Percentiles rank a stretch among this genome's conserved stretches.
Evolutionary conservation across 2,888 invertebrate species (phyloP).

Genomic region (Atethmia centrago): DNA sequence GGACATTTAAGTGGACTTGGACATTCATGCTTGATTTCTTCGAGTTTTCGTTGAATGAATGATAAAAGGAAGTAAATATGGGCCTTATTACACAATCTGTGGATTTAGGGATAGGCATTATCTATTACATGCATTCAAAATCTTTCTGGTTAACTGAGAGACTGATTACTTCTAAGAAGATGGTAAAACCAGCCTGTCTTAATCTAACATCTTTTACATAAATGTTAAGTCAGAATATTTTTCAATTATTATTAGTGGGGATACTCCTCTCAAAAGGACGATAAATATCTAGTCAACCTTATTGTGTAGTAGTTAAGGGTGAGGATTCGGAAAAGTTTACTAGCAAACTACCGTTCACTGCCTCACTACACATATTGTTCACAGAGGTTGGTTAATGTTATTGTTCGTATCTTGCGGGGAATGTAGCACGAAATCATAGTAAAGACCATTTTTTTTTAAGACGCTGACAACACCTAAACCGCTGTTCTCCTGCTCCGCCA

Average conservation of each 20-base stretch:
- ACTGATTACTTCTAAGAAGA: not conserved
- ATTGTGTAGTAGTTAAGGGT: too few species aligned
- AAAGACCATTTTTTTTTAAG: too few species aligned
- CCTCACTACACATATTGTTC: too few species aligned
- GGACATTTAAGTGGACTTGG: constrained; percentile 45
- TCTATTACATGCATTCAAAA: not conserved
- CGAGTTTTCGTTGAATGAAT: not conserved
- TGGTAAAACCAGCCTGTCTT: not conserved
- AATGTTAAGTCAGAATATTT: not conserved
- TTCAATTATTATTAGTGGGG: not conserved
- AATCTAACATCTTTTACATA: not conserved
- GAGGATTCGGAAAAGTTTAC: too few species aligned
- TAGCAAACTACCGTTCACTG: too few species aligned
- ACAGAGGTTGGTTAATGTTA: too few species aligned
- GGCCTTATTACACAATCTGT: not conserved
- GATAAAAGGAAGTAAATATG: not conserved
- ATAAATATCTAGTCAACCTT: not conserved
- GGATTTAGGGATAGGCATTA: not conserved
- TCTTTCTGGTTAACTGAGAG: not conserved
- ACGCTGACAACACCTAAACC: too few species aligned
- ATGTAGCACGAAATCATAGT: too few species aligned
- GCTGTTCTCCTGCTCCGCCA: too few species aligned
- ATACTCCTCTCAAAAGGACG: not conserved
- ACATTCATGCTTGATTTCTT: constrained; percentile 27
- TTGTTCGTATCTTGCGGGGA: too few species aligned